A percentile compares a stretch with the other conserved stretches of the same genome.
Evolutionary conservation across 2,888 invertebrate species (phyloP).

Genomic region (Gnatocerus cornutus): DNA sequence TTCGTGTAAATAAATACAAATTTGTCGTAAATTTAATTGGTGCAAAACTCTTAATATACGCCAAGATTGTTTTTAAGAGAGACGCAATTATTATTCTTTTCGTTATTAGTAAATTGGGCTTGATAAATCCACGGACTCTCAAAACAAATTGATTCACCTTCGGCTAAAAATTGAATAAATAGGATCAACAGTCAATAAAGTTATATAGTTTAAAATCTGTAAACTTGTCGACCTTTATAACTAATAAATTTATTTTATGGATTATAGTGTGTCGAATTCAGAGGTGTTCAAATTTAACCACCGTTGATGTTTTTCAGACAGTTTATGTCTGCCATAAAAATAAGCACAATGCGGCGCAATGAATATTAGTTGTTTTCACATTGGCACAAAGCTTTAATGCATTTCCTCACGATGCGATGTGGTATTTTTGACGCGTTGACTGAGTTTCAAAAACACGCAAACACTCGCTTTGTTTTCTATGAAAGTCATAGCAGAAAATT

Average conservation of each 20-base stretch:
- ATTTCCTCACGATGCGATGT: neutral
- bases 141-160: neutral
- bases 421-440: neutral
- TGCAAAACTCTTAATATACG: neutral
- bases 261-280: neutral
- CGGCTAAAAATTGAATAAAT: neutral
- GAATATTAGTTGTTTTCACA: neutral
- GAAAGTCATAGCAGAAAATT: too few relatives aligned
- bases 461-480: too few relatives aligned
- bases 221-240: neutral
- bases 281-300: neutral
- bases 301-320: neutral
- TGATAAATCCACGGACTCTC: neutral
- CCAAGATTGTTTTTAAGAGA: neutral
- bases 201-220: slow-evolving; percentile 2
- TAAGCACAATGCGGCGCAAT: neutral
- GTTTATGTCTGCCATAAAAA: slow-evolving; percentile 2
- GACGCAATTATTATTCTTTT: neutral
- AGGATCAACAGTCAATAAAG: neutral
- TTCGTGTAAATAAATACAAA: neutral
- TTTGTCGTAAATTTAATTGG: neutral
- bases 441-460: neutral
- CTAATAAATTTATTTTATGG: neutral
- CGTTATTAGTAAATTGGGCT: neutral
- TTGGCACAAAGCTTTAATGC: neutral